These are phyloP conservation scores for Artibeus lituratus DNA, from an alignment of 2,797 vertebrate genomes.

Conservation along the genomic window DNA sequence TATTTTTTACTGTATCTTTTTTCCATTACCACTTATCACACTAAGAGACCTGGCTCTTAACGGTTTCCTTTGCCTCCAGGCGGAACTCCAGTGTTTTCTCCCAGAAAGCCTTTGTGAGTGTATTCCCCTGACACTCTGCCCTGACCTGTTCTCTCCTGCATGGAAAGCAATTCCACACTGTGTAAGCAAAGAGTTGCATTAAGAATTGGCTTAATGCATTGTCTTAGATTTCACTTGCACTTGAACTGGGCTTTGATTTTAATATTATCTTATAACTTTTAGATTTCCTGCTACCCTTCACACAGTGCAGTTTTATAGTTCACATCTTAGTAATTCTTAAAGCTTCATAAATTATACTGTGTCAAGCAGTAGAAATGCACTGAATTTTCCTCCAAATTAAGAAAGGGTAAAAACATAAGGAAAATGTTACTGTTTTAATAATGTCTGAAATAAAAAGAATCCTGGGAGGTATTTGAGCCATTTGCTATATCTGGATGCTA, in stretches of 20 bases:
- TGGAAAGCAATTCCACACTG: background rate
- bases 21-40: too few relatives aligned
- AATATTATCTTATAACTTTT: background rate
- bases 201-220: background rate
- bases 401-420: background rate
- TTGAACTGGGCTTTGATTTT: slow-evolving; percentile 6
- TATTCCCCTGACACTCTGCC: background rate
- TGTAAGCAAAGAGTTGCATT: background rate
- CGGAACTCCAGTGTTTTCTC: background rate
- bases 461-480: background rate
- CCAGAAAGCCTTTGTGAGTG: background rate
- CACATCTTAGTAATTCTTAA: slow-evolving; percentile 23
- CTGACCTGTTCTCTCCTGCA: background rate
- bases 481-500: background rate
- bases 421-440: background rate
- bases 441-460: background rate
- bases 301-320: background rate
- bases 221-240: background rate
- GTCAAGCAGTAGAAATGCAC: background rate
- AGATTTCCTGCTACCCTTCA: background rate
- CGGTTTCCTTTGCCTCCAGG: background rate
- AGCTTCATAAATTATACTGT: background rate
- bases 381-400: background rate
- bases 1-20: too few relatives aligned
- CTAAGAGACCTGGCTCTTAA: background rate